Evolutionary conservation across 2,113 vertebrate species (phyloP).

Genomic region (Atractosteus spatula): DNA sequence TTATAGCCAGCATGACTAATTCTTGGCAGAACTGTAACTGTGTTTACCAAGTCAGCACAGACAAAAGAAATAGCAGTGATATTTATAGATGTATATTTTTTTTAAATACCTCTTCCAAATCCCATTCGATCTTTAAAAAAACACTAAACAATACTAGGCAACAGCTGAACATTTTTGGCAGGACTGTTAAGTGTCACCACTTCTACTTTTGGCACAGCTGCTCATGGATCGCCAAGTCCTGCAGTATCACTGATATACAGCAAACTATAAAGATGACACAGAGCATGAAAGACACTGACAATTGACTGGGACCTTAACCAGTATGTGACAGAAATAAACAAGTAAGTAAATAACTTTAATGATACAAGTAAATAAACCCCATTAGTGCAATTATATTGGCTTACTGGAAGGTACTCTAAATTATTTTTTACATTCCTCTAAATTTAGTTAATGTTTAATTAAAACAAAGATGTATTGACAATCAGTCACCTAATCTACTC

Average conservation of each 20-base stretch:
- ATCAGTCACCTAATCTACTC: too few relatives aligned
- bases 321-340: background rate
- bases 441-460: too few relatives aligned
- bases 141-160: constrained; percentile 4
- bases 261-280: constrained; percentile 5
- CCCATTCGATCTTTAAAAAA: background rate
- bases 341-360: background rate
- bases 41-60: background rate
- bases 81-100: background rate
- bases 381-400: too few relatives aligned
- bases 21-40: background rate
- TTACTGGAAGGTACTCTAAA: too few relatives aligned
- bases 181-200: constrained; percentile 10
- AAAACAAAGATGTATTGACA: too few relatives aligned
- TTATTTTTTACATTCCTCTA: background rate
- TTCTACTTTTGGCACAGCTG: constrained; percentile 20
- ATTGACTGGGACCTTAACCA: background rate
- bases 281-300: background rate
- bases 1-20: constrained; percentile 3
- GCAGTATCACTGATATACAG: background rate
- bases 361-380: background rate
- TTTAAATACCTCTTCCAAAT: constrained; percentile 1
- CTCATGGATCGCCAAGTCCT: background rate
- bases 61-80: background rate
- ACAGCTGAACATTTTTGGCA: constrained; percentile 8